Conservation (phyloP, 2,113 vertebrate species). For the Gambusia affinis region DNA sequence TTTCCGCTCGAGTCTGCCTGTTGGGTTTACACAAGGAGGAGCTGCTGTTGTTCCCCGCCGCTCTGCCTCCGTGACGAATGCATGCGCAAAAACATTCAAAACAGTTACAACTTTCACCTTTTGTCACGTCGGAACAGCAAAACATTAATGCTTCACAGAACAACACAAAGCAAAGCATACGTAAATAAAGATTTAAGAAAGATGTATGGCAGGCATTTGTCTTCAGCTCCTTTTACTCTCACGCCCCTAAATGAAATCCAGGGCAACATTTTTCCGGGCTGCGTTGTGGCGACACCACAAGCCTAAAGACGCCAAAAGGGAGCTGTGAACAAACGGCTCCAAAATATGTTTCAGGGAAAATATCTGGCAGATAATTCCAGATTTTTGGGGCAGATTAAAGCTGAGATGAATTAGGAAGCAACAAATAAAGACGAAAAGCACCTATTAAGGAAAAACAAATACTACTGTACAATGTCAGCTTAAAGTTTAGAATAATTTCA, state of each 20-base stretch:
- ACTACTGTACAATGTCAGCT: no score
- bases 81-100: not conserved
- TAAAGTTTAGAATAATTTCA: no score
- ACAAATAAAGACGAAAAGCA: no score
- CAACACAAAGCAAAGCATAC: no score
- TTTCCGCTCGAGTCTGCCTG: conserved; percentile 26
- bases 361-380: no score
- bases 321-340: no score
- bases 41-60: conserved; percentile 2
- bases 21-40: conserved; percentile 25
- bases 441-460: no score
- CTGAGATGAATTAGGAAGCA: no score
- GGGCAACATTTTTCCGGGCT: not conserved
- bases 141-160: not conserved
- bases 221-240: not conserved
- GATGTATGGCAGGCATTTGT: not conserved
- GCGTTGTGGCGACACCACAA: no score
- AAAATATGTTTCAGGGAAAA: no score
- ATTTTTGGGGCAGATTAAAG: no score
- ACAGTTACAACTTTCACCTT: not conserved
- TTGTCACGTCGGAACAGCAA: not conserved
- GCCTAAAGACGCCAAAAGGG: no score
- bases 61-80: conserved; percentile 27
- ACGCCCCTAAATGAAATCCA: not conserved
- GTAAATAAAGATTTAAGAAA: not conserved